Percentiles rank a stretch among this genome's conserved stretches.
Evolutionary conservation across 2,113 vertebrate species (phyloP).

Genomic region (Conger conger): DNA sequence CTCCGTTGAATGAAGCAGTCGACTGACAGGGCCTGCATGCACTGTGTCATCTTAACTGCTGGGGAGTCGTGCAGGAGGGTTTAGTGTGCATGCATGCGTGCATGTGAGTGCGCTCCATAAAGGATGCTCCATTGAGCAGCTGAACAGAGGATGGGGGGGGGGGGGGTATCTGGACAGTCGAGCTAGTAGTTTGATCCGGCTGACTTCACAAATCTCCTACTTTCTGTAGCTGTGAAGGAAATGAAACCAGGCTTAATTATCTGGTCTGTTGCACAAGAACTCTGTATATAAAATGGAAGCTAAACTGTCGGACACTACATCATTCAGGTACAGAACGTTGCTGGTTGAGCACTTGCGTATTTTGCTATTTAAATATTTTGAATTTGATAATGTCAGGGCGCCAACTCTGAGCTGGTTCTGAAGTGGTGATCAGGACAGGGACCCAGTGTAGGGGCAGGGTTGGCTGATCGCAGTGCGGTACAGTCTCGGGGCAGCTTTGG

Average conservation of each 20-base stretch:
- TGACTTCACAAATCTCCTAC: background rate
- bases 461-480: background rate
- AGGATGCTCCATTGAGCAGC: background rate
- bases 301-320: background rate
- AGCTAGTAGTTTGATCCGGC: background rate
- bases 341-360: background rate
- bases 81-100: background rate
- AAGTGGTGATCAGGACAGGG: background rate
- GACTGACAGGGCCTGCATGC: background rate
- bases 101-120: background rate
- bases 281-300: constrained; percentile 9
- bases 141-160: background rate
- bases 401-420: background rate
- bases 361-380: background rate
- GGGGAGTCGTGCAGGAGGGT: background rate
- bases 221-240: too few species aligned
- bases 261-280: constrained; percentile 2
- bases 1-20: background rate
- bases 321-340: background rate
- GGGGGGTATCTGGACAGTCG: background rate
- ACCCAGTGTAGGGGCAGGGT: background rate
- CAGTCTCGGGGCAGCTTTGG: too few species aligned
- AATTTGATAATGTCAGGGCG: background rate
- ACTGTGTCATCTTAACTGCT: background rate
- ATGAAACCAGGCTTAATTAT: background rate